Evolutionary conservation across 2,113 vertebrate species (phyloP), one percentile per base, ranked within the genome.

Genomic region (Tachuris rubrigastra): DNA sequence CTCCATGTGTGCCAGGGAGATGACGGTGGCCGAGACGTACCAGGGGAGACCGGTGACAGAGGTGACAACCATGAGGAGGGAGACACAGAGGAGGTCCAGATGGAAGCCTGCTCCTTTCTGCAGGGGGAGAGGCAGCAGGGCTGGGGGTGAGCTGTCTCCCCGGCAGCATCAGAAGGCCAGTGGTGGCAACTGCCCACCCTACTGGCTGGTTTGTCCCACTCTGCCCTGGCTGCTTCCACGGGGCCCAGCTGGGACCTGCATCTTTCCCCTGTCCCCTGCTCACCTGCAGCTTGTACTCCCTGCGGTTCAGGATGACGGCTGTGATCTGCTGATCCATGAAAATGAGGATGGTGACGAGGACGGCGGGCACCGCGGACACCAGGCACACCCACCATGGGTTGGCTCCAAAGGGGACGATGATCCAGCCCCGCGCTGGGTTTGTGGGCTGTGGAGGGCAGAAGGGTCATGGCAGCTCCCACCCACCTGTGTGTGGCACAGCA

Each of bases 301-400:
- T 95, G 41, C 98, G 97, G 90, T 98, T 98, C 28, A 98, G 98
- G 82, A 98, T 98, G 90, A 98, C 97, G 1, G 98, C 98, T 3
- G 98, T 98, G 92, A 98, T 98, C 91, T 98, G 98, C 92, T 98
- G 98, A 93, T 98, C 98, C 98, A 98, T 98, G 95, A 98, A 98
- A 73, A 98, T 96, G 83, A 98, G 98, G 77, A 98, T 98, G 78
- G 97, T 98, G 56, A 98, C 94, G 6, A 98, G 89, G 74, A 98
- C n/a, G 2, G 98, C 98, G 0, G 98, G 98, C 85, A 98, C 83
- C 0, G 60, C 74, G 0, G 98, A 97, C 46, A 93, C 93, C 92
- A 98, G 81, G 89, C 97, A 98, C 46, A 98, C 44, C 98, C 98
- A 98, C 98, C 98, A 98, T 1, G 98, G 97, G 60, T 98, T 98